Percentiles rank a stretch among this genome's conserved stretches.
These are phyloP conservation scores for Pelusios castaneus DNA, from an alignment of 2,113 vertebrate genomes.

Conservation along the genomic window DNA sequence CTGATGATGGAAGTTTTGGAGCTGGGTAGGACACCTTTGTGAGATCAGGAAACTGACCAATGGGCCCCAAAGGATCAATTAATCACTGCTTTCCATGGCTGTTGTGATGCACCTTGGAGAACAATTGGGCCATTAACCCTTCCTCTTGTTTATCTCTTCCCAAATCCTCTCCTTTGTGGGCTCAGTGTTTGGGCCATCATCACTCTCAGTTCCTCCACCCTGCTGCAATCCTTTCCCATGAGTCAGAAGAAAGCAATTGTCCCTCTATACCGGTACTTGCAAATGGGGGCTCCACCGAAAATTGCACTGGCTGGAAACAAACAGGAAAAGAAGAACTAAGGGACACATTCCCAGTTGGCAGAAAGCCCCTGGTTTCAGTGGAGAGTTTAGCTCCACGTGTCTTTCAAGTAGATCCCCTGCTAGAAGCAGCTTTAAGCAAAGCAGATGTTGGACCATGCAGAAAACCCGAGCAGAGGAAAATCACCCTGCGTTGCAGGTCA, in stretches of 20 bases:
- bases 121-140: background rate
- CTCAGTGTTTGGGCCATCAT: background rate
- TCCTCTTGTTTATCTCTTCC: background rate
- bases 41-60: background rate
- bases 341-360: background rate
- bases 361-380: background rate
- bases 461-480: background rate
- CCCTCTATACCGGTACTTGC: background rate
- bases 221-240: fast-evolving
- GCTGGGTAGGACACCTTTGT: background rate
- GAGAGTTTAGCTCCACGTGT: background rate
- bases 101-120: background rate
- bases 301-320: background rate
- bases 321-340: background rate
- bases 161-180: background rate
- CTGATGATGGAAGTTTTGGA: background rate
- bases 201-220: fast-evolving
- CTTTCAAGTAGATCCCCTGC: background rate
- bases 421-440: background rate
- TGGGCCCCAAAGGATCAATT: background rate
- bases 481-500: background rate
- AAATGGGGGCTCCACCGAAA: background rate
- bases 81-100: background rate
- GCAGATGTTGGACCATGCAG: background rate
- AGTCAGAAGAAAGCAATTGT: background rate